phyloP scores from a whole-genome alignment of 2,113 vertebrate genomes.

The Trogon melanurus region DNA sequence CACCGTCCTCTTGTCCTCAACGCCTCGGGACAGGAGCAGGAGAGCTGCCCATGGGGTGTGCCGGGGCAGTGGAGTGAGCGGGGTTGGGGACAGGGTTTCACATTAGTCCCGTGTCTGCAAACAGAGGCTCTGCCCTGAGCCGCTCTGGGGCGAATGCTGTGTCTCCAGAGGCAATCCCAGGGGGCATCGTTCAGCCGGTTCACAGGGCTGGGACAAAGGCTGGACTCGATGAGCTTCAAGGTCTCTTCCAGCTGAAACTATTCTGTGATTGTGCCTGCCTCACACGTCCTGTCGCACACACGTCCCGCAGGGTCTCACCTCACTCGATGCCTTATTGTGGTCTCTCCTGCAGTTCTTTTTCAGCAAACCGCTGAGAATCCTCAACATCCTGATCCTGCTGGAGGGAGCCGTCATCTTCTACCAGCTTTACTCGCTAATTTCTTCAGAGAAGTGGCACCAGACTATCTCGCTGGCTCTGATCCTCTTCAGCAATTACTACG shows the following conservation, averaged over 20 bases:
- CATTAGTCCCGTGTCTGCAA: rapidly evolving
- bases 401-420: conserved; percentile 97
- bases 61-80: rapidly evolving
- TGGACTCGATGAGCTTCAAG: no score
- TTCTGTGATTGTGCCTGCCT: not conserved
- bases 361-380: conserved; percentile 95
- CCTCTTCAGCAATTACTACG: conserved; percentile 99
- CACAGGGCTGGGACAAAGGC: no score
- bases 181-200: no score
- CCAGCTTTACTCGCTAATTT: conserved; percentile 94
- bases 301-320: not conserved
- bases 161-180: no score
- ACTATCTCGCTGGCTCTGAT: conserved; percentile 96
- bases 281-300: rapidly evolving
- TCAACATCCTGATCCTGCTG: conserved; percentile 95
- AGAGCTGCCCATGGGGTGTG: not conserved
- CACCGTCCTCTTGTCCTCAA: rapidly evolving
- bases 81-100: rapidly evolving
- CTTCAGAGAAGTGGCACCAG: conserved; percentile 98
- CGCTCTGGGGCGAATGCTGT: rapidly evolving
- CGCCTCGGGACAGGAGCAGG: rapidly evolving
- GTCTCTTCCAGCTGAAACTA: no score
- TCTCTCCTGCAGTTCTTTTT: conserved; percentile 90
- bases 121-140: not conserved
- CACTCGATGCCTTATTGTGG: rapidly evolving